Evolutionary conservation across 1,140 invertebrate species (phyloP), one percentile per base, ranked within the genome.

Genomic region (Trachymyrmex septentrionalis): DNA sequence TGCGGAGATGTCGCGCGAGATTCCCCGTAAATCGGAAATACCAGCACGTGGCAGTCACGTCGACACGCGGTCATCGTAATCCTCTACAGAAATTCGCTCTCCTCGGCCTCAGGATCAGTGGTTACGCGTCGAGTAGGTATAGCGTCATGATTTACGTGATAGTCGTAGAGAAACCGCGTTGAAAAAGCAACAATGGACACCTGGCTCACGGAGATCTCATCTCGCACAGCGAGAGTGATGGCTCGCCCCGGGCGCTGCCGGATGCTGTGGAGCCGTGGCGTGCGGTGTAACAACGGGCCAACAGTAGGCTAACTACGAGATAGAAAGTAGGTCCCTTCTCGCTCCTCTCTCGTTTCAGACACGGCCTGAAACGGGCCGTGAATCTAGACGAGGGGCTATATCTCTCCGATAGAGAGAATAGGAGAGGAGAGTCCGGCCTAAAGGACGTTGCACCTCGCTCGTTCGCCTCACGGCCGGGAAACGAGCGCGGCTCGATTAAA

Each of bases 321-420:
- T 93, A 94, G 94, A 94, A 94, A 94, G 94, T 94, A 94, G 94
- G 92, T 93, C 92, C 91, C 90, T 89, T 90, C 89, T 90, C 82
- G 87, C 86, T 82, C 80, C 90, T 82, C 90, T 91, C 86, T 87
- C 85, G 73, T 73, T 90, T 90, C 77, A 16, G 63, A n/a, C n/a
- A n/a, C n/a, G 50, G 57, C 48, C 19, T 78, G 82, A 86, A 88
- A 88, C 87, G 71, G 57, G 64, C 67, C 38, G 38, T 76, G 64
- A 84, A 84, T 71, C 87, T 63, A 59, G 50, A 66, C 59, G 50
- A 63, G 66, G 38, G 27, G 71, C 27, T n/a, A n/a, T n/a, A n/a
- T n/a, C n/a, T 27, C 12, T 44, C 38, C n/a, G 34, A 27, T 57
- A 48, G 71, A 61, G 69, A 61, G 57, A 64, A 87, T 78, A 76